These are phyloP conservation scores for Lydus trimaculatus DNA, from an alignment of 2,888 invertebrate species.

Conservation along the genomic window DNA sequence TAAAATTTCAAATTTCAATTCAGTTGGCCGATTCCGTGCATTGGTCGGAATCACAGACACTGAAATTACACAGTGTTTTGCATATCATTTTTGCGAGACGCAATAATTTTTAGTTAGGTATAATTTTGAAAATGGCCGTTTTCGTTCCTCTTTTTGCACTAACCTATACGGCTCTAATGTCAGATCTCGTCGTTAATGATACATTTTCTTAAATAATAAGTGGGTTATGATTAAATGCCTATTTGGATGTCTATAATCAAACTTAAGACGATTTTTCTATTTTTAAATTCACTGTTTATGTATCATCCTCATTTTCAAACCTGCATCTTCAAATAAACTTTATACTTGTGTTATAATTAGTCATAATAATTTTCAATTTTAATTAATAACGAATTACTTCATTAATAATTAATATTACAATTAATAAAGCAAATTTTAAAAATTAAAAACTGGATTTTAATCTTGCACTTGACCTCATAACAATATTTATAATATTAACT, in stretches of 20 bases:
- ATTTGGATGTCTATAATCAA: conserved; percentile 46
- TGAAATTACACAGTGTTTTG: conserved; percentile 60
- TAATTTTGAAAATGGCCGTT: conserved; percentile 57
- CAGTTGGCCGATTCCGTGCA: conserved; percentile 52
- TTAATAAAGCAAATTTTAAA: not conserved
- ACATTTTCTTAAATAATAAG: conserved; percentile 47
- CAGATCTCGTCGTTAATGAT: conserved; percentile 51
- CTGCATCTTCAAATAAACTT: not conserved
- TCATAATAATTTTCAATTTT: not conserved
- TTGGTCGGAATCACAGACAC: conserved; percentile 59
- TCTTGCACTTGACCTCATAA: conserved; percentile 1
- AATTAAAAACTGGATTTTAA: not conserved
- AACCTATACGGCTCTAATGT: conserved; percentile 48
- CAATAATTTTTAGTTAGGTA: conserved; percentile 58
- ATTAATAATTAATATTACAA: not conserved
- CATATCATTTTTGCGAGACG: conserved; percentile 60
- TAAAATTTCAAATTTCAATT: conserved; percentile 55
- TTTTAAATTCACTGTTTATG: conserved; percentile 23
- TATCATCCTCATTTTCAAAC: not conserved
- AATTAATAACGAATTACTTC: not conserved
- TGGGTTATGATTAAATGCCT: conserved; percentile 49
- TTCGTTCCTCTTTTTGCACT: conserved; percentile 51
- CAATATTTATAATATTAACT: not conserved
- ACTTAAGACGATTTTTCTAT: conserved; percentile 33
- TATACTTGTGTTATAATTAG: not conserved